Percentiles rank a stretch among this genome's conserved stretches.
Conservation (phyloP, 2,888 invertebrate species). For the Nomada fucata region DNA sequence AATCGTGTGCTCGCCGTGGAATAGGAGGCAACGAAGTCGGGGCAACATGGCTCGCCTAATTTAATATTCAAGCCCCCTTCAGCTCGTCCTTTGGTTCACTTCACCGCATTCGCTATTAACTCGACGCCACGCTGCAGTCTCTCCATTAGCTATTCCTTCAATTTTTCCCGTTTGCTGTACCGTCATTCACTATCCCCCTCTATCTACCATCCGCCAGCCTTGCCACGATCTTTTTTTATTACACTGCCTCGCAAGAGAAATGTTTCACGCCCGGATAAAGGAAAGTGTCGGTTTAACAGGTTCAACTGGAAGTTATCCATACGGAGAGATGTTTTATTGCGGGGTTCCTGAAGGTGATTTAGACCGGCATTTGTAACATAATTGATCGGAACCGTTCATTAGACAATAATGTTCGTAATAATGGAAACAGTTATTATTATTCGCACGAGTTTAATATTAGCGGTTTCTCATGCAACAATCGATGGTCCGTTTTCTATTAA, state of each 20-base stretch:
- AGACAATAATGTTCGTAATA: too few relatives aligned
- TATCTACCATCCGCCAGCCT: not conserved
- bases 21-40: slow-evolving; percentile 25
- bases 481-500: slow-evolving; percentile 40
- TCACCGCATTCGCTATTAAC: slow-evolving; percentile 40
- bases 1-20: slow-evolving; percentile 9
- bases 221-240: slow-evolving; percentile 9
- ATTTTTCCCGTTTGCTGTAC: not conserved
- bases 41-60: slow-evolving; percentile 45
- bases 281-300: too few relatives aligned
- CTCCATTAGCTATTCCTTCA: slow-evolving; percentile 44
- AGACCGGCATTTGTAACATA: too few relatives aligned
- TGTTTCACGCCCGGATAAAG: too few relatives aligned
- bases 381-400: too few relatives aligned
- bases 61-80: slow-evolving; percentile 50
- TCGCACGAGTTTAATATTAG: too few relatives aligned
- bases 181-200: not conserved
- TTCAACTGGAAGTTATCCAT: slow-evolving; percentile 19
- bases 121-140: slow-evolving; percentile 29
- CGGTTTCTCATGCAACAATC: too few relatives aligned
- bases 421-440: too few relatives aligned
- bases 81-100: not conserved
- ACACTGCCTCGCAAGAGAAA: not conserved
- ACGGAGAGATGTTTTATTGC: too few relatives aligned
- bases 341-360: too few relatives aligned